A percentile compares a stretch with the other conserved stretches of the same genome.
These are phyloP conservation scores for Calyptomena viridis DNA, from an alignment of 2,113 vertebrate genomes.

Conservation along the genomic window DNA sequence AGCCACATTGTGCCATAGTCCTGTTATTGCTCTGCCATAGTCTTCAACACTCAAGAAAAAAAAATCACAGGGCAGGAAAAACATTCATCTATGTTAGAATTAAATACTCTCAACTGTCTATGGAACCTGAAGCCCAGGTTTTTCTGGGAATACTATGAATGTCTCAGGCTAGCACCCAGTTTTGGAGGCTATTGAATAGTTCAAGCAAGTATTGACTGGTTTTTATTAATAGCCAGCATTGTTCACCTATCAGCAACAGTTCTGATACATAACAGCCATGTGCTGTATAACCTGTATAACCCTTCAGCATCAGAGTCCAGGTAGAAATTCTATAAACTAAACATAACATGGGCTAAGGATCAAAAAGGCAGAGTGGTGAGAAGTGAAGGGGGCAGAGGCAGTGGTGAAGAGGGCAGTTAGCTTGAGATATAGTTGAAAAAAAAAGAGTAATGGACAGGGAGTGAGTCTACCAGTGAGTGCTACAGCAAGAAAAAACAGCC, in stretches of 20 bases:
- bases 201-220: not conserved
- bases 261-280: not conserved
- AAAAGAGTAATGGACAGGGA: not conserved
- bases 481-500: not conserved
- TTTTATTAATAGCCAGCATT: not conserved
- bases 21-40: not conserved
- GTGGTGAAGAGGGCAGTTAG: too few species aligned
- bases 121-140: not conserved
- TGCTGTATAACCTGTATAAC: not conserved
- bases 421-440: not conserved
- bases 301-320: not conserved
- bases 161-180: not conserved
- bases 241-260: not conserved
- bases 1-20: not conserved
- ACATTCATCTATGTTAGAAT: not conserved
- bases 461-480: not conserved
- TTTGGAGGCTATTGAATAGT: not conserved
- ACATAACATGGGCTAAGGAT: not conserved
- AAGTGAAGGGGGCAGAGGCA: not conserved
- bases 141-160: not conserved
- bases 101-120: not conserved
- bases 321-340: not conserved
- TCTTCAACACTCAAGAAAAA: not conserved
- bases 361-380: not conserved
- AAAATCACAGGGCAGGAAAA: not conserved